Evolutionary conservation across 2,797 vertebrate species (phyloP).

Genomic region (Anniella stebbinsi): DNA sequence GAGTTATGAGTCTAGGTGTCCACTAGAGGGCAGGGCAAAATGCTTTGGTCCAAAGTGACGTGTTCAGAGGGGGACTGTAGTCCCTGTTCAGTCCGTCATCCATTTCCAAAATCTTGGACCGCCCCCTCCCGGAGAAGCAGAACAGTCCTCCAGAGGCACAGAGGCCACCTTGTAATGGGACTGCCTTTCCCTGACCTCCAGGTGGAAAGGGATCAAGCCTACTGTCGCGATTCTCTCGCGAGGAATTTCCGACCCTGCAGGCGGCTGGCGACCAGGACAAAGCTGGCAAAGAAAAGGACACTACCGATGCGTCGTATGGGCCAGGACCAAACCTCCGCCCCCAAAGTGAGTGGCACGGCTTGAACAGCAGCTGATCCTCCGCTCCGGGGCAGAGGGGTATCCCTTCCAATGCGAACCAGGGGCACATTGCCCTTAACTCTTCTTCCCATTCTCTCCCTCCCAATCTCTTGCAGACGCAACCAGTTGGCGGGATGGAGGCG

Average conservation of each 20-base stretch:
- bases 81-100: background rate
- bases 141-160: background rate
- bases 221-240: slow-evolving; percentile 98
- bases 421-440: background rate
- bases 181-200: slow-evolving; percentile 53
- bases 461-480: slow-evolving; percentile 83
- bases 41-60: background rate
- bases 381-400: background rate
- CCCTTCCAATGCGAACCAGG: too few species aligned
- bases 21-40: background rate
- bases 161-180: background rate
- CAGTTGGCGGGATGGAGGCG: slow-evolving; percentile 96
- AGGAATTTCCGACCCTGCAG: slow-evolving; percentile 99
- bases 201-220: slow-evolving; percentile 98
- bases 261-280: slow-evolving; percentile 98
- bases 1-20: background rate
- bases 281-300: slow-evolving; percentile 95
- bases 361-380: background rate
- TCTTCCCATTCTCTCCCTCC: background rate
- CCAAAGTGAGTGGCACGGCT: slow-evolving; percentile 84
- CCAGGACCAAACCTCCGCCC: slow-evolving; percentile 99
- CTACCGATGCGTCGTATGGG: slow-evolving; percentile 98
- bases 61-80: too few species aligned
- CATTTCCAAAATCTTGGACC: background rate
- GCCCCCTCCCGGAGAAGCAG: background rate